Base-by-base conservation (phyloP, 1,140 invertebrate genomes). In the Macrostomum lignano region DNA sequence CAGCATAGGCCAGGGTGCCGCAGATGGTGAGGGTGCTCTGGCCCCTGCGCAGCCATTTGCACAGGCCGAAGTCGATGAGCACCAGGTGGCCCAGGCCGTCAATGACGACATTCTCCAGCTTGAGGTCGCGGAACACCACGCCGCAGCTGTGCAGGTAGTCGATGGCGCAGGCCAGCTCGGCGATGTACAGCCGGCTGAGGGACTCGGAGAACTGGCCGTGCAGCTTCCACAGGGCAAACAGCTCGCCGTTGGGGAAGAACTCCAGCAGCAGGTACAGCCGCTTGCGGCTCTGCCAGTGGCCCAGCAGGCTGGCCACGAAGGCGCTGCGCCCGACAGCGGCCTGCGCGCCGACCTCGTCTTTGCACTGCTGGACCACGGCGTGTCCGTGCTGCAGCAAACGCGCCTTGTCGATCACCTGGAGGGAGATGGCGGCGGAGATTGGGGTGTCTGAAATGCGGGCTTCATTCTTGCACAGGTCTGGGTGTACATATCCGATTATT, bases 111-210 rank as follows among this genome's bases (percentile, higher is more conserved):
- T 84, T 84, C 54, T 81, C 74, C 41, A 77, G 56, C n/a, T n/a
- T 86, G 31, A 82, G 52, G 61, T 86, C 77, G 42, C 78, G 65
- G 52, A 79, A 78, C 40, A 84, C 74, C 25, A 84, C 67, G 25
- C 77, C 75, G 44, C 72, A 70, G 58, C 76, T 78, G 49, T 84
- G 76, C 6, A 84, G 61, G 57, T 78, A 84, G 67, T 86, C 77
- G 81, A 48, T 21, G 64, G 65, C 19, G 43, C 35, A 45, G 33
- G 71, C 69, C 44, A 82, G 65, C 61, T 82, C 73, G 24, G 71
- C 74, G 21, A 78, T 60, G 55, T 77, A 77, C 39, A 81, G 61
- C 50, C 67, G 65, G 14, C 72, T 70, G 32, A 81, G 49, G 38
- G 69, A 60, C 55, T 76, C 68, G 19, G 74, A 69, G 42, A 81